Conservation (phyloP, 1,140 invertebrate species). For the Megalopta genalis region DNA sequence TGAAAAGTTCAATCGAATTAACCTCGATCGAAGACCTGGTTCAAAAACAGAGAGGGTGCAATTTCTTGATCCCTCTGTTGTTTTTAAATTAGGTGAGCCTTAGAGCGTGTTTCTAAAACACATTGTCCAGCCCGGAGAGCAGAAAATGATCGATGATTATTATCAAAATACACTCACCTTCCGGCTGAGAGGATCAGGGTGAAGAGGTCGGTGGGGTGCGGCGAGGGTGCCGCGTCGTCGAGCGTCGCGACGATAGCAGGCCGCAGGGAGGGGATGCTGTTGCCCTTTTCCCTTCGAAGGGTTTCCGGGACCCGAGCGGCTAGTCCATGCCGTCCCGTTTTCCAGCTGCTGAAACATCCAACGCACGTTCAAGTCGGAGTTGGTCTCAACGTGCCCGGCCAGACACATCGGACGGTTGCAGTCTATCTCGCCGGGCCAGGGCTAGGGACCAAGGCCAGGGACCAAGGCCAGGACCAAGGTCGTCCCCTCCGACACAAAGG, state of each 20-base stretch:
- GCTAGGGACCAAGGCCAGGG: too few species aligned
- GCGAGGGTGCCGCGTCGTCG: conserved; percentile 50
- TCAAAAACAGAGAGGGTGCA: too few species aligned
- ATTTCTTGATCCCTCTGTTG: too few species aligned
- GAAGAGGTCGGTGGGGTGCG: conserved; percentile 71
- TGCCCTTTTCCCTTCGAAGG: conserved; percentile 74
- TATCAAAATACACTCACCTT: conserved; percentile 71
- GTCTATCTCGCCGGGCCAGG: neutral
- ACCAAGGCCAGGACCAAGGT: too few species aligned
- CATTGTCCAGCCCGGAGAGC: too few species aligned
- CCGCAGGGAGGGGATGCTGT: conserved; percentile 61
- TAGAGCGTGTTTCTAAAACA: too few species aligned
- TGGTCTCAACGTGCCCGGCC: conserved; percentile 67
- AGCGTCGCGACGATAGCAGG: conserved; percentile 49
- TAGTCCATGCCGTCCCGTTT: conserved; percentile 77
- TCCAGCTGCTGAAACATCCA: conserved; percentile 76
- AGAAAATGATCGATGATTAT: too few species aligned
- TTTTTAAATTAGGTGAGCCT: too few species aligned
- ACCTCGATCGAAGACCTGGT: too few species aligned
- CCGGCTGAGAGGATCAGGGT: conserved; percentile 72
- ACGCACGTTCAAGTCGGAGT: conserved; percentile 67
- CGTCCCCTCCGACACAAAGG: neutral
- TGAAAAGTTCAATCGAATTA: too few species aligned
- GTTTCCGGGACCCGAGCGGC: conserved; percentile 60
- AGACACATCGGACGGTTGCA: conserved; percentile 57